A percentile compares a stretch with the other conserved stretches of the same genome.
Conservation (phyloP, 1,140 invertebrate genomes). For the Philaenus spumarius region DNA sequence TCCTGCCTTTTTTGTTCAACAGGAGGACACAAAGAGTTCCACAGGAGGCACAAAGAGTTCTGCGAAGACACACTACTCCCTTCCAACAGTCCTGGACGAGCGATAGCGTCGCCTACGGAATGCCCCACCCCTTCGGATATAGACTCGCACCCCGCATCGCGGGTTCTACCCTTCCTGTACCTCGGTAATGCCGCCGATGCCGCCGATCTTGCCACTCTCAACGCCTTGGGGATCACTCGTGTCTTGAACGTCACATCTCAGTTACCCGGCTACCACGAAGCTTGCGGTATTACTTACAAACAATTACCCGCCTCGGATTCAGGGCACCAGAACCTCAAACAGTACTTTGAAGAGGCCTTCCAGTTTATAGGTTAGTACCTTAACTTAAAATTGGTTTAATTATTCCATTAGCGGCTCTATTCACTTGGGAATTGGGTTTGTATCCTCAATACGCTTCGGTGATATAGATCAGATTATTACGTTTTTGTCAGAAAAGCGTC, state of each 20-base stretch:
- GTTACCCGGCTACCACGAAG: conserved; percentile 60
- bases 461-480: no score
- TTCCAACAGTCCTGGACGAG: conserved; percentile 30
- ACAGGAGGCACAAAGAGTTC: conserved; percentile 53
- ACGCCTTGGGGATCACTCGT: conserved; percentile 57
- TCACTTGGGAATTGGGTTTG: no score
- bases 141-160: conserved; percentile 67
- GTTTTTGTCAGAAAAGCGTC: no score
- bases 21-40: conserved; percentile 66
- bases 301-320: conserved; percentile 79
- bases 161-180: conserved; percentile 80
- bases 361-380: conserved; percentile 80
- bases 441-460: no score
- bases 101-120: conserved; percentile 28
- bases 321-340: conserved; percentile 81
- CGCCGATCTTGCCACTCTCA: conserved; percentile 60
- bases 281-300: conserved; percentile 67
- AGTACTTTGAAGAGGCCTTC: conserved; percentile 88
- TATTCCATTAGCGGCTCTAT: no score
- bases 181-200: conserved; percentile 83
- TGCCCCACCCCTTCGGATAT: conserved; percentile 48
- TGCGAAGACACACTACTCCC: conserved; percentile 53
- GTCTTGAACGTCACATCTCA: conserved; percentile 77
- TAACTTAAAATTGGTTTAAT: not conserved
- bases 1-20: conserved; percentile 36